These are phyloP conservation scores for Alsophila aescularia DNA, from an alignment of 2,888 invertebrate species.

Conservation along the genomic window DNA sequence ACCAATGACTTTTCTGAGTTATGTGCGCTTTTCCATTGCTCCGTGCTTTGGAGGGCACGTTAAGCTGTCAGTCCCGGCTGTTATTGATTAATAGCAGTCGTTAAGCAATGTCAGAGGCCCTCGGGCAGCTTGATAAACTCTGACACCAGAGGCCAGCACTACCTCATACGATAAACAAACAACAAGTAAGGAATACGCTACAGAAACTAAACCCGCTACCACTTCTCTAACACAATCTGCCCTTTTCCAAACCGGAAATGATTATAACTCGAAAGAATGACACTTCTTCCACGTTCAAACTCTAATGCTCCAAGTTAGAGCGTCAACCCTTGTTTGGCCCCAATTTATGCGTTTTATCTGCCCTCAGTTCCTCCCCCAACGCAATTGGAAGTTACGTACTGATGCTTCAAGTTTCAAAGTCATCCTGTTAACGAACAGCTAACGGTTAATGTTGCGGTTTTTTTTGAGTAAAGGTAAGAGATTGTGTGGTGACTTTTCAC, in stretches of 20 bases:
- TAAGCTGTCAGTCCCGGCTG: no score
- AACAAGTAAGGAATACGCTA: no score
- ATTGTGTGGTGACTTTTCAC: no score
- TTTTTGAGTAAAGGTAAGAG: no score
- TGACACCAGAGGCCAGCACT: no score
- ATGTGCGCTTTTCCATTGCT: no score
- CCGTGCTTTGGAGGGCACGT: no score
- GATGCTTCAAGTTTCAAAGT: slow-evolving; percentile 7
- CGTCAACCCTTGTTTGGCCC: slow-evolving; percentile 57
- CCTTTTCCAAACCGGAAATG: slow-evolving; percentile 44
- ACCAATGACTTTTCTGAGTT: no score
- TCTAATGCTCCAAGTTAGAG: slow-evolving; percentile 59
- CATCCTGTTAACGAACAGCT: slow-evolving; percentile 31
- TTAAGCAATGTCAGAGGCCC: no score
- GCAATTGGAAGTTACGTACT: slow-evolving; percentile 3
- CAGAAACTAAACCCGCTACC: slow-evolving; percentile 1
- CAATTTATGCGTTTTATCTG: slow-evolving; percentile 64
- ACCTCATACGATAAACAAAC: no score
- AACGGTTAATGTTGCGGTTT: slow-evolving; percentile 23
- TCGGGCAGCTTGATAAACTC: no score
- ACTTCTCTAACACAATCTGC: slow-evolving; percentile 10
- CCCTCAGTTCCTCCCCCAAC: slow-evolving; percentile 37
- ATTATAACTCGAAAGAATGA: slow-evolving; percentile 54
- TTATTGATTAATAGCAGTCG: no score
- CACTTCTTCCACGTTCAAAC: slow-evolving; percentile 46